Evolutionary conservation across 2,797 vertebrate genomes (phyloP), one percentile per base, ranked within the genome.

Genomic region (Labroides dimidiatus): DNA sequence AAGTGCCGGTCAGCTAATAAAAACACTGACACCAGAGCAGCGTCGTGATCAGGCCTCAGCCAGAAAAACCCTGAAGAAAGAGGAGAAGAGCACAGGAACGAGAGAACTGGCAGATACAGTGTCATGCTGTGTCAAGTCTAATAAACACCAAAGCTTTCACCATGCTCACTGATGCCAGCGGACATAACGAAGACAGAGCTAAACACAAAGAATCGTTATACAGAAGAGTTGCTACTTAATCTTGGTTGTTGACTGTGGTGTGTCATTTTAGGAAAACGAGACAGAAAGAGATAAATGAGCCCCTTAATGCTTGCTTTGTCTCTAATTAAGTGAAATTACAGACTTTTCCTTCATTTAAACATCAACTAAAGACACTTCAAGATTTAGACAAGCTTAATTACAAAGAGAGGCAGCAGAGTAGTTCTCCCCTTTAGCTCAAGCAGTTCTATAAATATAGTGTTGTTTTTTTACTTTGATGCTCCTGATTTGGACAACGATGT

Each of bases 311-410:
- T 74, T 69, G 64, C 77, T 75, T 72, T 78, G 64, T 85, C 67
- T 87, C 62, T 89, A 90, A 89, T 89, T 91, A 85, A 87, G 80
- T 77, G 57, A 87, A 91, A 91, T 91, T 86, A 86, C 75, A 90
- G 83, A 90, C 68, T 78, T 72, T 49, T 61, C 54, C 44, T 44
- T 82, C 73, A 80, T 90, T 87, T 80, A 78, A 85, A 82, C 81
- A 84, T 90, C 78, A 85, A 71, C 75, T 75, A 67, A 80, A 76
- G 77, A 84, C 80, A 76, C 72, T 69, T 80, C 44, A 68, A 68
- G 27, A 64, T 78, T 37, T 10, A 65, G 69, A 71, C 64, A 64
- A 64, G 85, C 70, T 42, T 89, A 89, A 89, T 90, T 89, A 89
- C 70, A 78, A 75, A 86, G 78, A 69, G 72, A 51, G 74, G 55